Base-by-base conservation (phyloP, 2,113 vertebrate genomes). In the Cebidichthys violaceus region DNA sequence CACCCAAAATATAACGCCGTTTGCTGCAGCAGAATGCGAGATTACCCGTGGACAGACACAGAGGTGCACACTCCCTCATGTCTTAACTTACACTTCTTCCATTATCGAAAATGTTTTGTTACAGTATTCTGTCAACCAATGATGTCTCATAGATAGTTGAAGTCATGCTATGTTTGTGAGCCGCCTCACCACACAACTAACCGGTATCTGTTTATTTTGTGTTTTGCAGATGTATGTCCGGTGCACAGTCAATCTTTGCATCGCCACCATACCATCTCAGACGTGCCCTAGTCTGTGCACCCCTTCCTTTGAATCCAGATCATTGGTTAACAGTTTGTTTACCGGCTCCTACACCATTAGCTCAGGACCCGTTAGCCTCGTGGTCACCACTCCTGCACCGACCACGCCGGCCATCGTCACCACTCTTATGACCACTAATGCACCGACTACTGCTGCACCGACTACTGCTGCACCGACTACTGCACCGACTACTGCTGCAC, bases 181-280 rank as follows among this genome's bases (percentile, higher is more conserved):
- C n/a, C 37, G 24, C 76, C 67, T 64, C 20, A 69, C 41, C 4
- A 29, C 10, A 20, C 24, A 31, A 0, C 75, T 67, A 37, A 80
- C 5, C 22, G 3, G 4, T 8, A 18, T 47, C 20, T 15, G 8
- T 50, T 79, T 54, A 1, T 60, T 69, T 45, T 76, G 8, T 86
- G 29, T 59, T 77, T 33, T 82, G n/a, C 87, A 94, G 94, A 86
- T 95, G 88, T 94, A 79, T 14, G 14, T 93, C 22, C 29, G 75
- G 79, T 95, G 94, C 61, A 61, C 33, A 5, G 84, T 95, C 13
- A 86, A 90, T 27, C 81, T 95, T 13, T 95, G 95, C 79, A 77
- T 95, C 15, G 0, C 92, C 74, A 92, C 79, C 14, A 17, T 50
- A 29, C 79, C 89, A 4, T 90, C 92, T 4, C 11, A 47, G 1